Percentiles rank a stretch among this genome's conserved stretches.
These are phyloP conservation scores for Dissostichus mawsoni DNA, from an alignment of 2,113 vertebrate species.

Conservation along the genomic window DNA sequence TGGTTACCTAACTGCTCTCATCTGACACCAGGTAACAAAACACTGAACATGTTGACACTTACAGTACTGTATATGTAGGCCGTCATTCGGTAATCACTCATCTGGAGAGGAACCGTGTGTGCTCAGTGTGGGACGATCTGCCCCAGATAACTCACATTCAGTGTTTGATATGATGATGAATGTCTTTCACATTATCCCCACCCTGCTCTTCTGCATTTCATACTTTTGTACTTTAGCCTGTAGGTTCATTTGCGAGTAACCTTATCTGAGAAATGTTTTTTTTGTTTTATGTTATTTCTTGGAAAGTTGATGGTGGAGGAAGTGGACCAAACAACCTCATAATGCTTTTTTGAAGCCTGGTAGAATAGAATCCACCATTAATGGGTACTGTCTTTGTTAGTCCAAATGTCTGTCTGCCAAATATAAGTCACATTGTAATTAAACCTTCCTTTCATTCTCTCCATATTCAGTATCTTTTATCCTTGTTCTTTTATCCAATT, in stretches of 20 bases:
- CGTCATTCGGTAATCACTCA: constrained; percentile 26
- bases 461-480: background rate
- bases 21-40: constrained; percentile 19
- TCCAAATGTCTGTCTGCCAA: background rate
- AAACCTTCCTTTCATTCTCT: background rate
- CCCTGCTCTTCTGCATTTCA: background rate
- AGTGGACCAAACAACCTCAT: background rate
- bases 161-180: constrained; percentile 23
- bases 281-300: background rate
- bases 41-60: constrained; percentile 25
- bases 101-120: background rate
- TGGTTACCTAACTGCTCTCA: constrained; percentile 37
- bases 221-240: background rate
- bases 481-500: background rate
- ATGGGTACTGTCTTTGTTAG: constrained; percentile 1
- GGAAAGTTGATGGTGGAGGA: background rate
- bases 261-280: background rate
- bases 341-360: constrained; percentile 4
- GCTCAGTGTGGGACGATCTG: constrained; percentile 6
- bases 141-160: constrained; percentile 21
- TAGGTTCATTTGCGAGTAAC: background rate
- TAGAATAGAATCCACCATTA: background rate
- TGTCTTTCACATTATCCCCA: constrained; percentile 31
- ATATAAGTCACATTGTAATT: constrained; percentile 2
- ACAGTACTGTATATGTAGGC: background rate